These are phyloP conservation scores for Regulus satrapa DNA, from an alignment of 2,113 vertebrate species.

Conservation along the genomic window DNA sequence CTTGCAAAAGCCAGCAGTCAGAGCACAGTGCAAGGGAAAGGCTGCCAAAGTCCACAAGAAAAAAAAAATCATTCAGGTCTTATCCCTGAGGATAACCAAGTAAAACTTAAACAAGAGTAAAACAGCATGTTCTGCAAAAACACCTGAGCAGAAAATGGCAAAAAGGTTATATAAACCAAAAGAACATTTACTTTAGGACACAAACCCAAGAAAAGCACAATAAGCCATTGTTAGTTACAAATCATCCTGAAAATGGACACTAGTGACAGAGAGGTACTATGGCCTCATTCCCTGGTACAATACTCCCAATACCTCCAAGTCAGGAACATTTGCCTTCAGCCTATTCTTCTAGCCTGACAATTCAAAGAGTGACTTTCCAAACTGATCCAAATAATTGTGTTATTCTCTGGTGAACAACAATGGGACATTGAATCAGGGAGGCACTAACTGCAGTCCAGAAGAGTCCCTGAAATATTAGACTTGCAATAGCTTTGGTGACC, in stretches of 20 bases:
- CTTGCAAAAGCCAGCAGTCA: neutral
- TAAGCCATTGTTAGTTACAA: slow-evolving; percentile 48
- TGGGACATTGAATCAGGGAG: neutral
- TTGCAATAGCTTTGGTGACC: neutral
- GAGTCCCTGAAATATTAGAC: neutral
- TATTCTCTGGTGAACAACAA: neutral
- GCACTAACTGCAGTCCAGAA: neutral
- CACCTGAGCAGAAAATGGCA: slow-evolving; percentile 14
- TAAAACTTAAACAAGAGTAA: slow-evolving; percentile 12
- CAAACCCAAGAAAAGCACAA: slow-evolving; percentile 28
- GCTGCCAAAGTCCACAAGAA: slow-evolving; percentile 27
- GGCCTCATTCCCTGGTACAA: slow-evolving; percentile 45
- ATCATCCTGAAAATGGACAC: neutral
- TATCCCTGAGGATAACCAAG: neutral
- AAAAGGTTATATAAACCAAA: slow-evolving; percentile 49
- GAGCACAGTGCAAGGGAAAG: neutral
- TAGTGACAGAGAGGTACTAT: neutral
- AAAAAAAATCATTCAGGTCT: neutral
- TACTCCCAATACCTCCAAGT: slow-evolving; percentile 9
- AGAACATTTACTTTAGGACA: slow-evolving; percentile 1
- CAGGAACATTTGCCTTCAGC: slow-evolving; percentile 12
- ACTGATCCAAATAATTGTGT: neutral
- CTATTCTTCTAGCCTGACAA: neutral
- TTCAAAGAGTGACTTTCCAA: slow-evolving; percentile 14
- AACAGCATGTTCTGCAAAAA: slow-evolving; percentile 2